Percentiles rank a stretch among this genome's conserved stretches.
These are phyloP conservation scores for Lithobius niger DNA, from an alignment of 1,140 invertebrate genomes.

Conservation along the genomic window DNA sequence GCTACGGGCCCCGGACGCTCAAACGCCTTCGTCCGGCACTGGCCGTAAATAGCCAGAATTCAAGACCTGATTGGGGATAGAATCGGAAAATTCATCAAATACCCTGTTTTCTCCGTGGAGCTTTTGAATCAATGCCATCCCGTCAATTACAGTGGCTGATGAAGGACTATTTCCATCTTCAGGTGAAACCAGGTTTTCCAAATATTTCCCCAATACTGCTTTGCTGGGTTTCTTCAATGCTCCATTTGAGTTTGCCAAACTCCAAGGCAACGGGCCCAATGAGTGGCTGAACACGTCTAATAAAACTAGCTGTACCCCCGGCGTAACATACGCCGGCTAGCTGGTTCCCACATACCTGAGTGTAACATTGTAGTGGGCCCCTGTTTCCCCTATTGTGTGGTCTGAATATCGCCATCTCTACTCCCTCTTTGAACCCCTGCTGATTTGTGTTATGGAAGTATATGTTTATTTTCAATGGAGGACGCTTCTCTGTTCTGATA, in stretches of 20 bases:
- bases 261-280: slow-evolving; percentile 7
- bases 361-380: too few relatives aligned
- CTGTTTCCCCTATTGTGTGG: too few relatives aligned
- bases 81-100: slow-evolving; percentile 1
- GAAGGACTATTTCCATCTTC: background rate
- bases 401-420: too few relatives aligned
- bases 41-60: too few relatives aligned
- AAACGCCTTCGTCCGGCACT: too few relatives aligned
- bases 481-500: too few relatives aligned
- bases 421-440: too few relatives aligned
- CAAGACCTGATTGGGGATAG: background rate
- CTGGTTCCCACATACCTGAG: too few relatives aligned
- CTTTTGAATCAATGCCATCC: slow-evolving; percentile 11
- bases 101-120: background rate
- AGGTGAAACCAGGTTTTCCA: background rate
- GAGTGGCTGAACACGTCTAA: background rate
- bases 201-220: slow-evolving; percentile 6
- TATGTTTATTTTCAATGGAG: background rate
- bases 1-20: too few relatives aligned
- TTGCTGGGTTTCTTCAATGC: slow-evolving; percentile 13
- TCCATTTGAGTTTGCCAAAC: slow-evolving; percentile 10
- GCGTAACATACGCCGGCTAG: too few relatives aligned
- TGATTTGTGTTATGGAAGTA: too few relatives aligned
- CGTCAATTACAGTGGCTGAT: slow-evolving; percentile 11
- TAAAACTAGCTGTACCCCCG: too few relatives aligned